phyloP scores from a whole-genome alignment of 2,113 vertebrate species.

The Otis tarda region DNA sequence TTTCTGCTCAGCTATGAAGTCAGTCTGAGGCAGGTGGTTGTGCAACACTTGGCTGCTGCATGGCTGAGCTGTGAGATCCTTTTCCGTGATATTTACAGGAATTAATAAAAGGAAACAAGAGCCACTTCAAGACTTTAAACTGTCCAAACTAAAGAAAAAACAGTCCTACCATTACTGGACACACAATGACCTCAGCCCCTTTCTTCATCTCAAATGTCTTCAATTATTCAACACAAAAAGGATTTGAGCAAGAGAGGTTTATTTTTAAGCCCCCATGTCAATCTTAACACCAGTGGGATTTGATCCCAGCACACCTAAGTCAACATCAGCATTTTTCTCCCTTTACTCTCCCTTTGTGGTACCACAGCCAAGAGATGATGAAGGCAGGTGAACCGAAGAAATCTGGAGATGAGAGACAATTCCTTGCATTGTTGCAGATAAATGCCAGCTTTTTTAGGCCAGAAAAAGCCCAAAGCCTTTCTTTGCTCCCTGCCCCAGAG shows the following conservation, averaged over 20 bases:
- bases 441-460: not conserved
- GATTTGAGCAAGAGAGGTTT: conserved; percentile 4
- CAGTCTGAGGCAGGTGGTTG: conserved; percentile 1
- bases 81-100: conserved; percentile 26
- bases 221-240: conserved; percentile 21
- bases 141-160: conserved; percentile 28
- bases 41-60: conserved; percentile 52
- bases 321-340: not conserved
- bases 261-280: conserved; percentile 31
- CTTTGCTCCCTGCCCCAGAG: not conserved
- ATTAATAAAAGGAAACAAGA: conserved; percentile 63
- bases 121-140: conserved; percentile 41
- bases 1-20: not conserved
- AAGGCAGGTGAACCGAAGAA: not conserved
- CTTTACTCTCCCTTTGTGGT: not conserved
- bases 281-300: not conserved
- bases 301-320: not conserved
- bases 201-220: not conserved
- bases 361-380: not conserved
- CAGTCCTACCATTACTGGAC: conserved; percentile 16
- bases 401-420: not conserved
- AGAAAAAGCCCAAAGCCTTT: not conserved
- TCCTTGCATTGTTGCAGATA: not conserved
- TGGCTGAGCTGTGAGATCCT: conserved; percentile 9
- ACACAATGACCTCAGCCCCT: conserved; percentile 14